phyloP scores from a whole-genome alignment of 2,888 invertebrate species.

The Junonia oenone region DNA sequence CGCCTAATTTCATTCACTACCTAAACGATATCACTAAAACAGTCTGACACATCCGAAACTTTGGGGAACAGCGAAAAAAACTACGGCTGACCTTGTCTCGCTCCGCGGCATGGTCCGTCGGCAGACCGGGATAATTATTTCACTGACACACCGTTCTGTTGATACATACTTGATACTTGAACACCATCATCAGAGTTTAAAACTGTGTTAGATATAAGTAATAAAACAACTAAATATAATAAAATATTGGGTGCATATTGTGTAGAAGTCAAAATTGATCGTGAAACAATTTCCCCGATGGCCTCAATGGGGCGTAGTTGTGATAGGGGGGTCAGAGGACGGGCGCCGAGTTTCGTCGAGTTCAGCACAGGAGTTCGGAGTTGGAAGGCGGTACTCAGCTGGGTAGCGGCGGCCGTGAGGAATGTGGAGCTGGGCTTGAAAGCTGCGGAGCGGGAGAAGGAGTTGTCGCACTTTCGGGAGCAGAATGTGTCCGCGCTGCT shows the following conservation, averaged over 20 bases:
- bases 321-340: slow-evolving; percentile 64
- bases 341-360: slow-evolving; percentile 77
- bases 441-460: slow-evolving; percentile 68
- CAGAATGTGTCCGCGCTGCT: slow-evolving; percentile 85
- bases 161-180: slow-evolving; percentile 24
- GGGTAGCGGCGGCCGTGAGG: slow-evolving; percentile 68
- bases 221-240: slow-evolving; percentile 4
- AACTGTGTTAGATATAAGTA: slow-evolving; percentile 5
- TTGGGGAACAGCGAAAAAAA: slow-evolving; percentile 72
- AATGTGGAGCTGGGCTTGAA: slow-evolving; percentile 63
- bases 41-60: slow-evolving; percentile 77
- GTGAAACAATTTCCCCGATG: slow-evolving; percentile 63
- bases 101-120: slow-evolving; percentile 57
- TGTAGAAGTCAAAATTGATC: slow-evolving; percentile 16
- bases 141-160: slow-evolving; percentile 36
- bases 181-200: slow-evolving; percentile 33
- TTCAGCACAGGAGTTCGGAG: slow-evolving; percentile 80
- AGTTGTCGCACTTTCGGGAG: slow-evolving; percentile 81
- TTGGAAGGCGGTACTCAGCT: slow-evolving; percentile 80
- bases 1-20: slow-evolving; percentile 66
- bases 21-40: slow-evolving; percentile 73
- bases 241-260: slow-evolving; percentile 10
- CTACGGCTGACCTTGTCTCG: slow-evolving; percentile 72
- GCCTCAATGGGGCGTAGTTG: slow-evolving; percentile 54
- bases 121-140: slow-evolving; percentile 59